Evolutionary conservation across 2,888 invertebrate species (phyloP).

Genomic region (Chloroclysta siterata): DNA sequence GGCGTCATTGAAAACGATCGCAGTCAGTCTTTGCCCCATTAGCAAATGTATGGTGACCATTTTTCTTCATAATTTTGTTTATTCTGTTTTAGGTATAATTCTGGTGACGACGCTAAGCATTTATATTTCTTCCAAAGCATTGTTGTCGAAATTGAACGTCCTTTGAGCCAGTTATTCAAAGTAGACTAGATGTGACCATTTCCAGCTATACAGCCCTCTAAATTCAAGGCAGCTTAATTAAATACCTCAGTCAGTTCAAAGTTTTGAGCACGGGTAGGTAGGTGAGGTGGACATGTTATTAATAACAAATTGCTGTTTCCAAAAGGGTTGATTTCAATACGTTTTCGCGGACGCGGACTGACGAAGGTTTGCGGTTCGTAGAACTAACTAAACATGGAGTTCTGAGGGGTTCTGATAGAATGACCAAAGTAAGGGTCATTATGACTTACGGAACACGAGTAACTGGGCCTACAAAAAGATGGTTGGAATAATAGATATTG

Average conservation of each 20-base stretch:
- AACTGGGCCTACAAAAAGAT: too few species aligned
- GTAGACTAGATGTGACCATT: neutral
- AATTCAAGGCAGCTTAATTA: conserved; percentile 51
- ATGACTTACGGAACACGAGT: too few species aligned
- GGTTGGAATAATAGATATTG: too few species aligned
- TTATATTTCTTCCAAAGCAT: too few species aligned
- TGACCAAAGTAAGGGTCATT: too few species aligned
- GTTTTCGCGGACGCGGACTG: conserved; percentile 18
- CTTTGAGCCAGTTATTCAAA: neutral
- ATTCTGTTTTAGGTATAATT: too few species aligned
- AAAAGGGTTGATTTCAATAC: conserved; percentile 23
- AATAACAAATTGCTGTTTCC: conserved; percentile 28
- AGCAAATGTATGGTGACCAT: too few species aligned
- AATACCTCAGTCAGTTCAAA: conserved; percentile 45
- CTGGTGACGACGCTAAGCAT: too few species aligned
- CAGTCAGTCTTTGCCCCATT: too few species aligned
- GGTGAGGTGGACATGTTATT: conserved; percentile 32
- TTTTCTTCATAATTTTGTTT: too few species aligned
- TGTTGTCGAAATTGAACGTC: too few species aligned
- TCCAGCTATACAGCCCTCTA: conserved; percentile 29
- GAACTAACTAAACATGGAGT: neutral
- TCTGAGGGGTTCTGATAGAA: neutral
- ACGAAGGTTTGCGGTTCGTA: conserved; percentile 27
- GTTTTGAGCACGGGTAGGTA: conserved; percentile 26
- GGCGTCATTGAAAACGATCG: too few species aligned